Evolutionary conservation across 2,888 invertebrate species (phyloP).

Genomic region (Gortyna flavago): DNA sequence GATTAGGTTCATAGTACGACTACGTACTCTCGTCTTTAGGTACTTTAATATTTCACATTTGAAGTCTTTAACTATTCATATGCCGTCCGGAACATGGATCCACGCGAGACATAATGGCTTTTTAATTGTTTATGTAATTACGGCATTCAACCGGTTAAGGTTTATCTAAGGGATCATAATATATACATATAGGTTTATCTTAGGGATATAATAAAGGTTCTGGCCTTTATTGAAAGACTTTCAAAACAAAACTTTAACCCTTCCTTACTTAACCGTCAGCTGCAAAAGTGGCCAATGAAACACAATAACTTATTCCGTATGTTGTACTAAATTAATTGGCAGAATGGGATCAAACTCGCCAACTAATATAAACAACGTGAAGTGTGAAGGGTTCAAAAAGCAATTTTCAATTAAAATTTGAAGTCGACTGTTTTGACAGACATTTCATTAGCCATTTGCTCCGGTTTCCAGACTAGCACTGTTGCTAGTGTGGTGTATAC

Average conservation of each 20-base stretch:
- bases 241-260: conserved; percentile 12
- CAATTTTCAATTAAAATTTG: conserved; percentile 86
- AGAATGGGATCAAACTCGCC: conserved; percentile 43
- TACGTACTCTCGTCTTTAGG: not conserved
- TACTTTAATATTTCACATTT: conserved; percentile 13
- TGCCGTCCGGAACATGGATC: too few relatives aligned
- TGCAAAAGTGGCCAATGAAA: conserved; percentile 28
- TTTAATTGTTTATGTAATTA: too few relatives aligned
- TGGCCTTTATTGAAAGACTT: conserved; percentile 3
- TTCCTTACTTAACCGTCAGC: not conserved
- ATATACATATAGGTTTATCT: too few relatives aligned
- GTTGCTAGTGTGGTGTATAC: conserved; percentile 47
- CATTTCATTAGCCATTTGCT: conserved; percentile 86
- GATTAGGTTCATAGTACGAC: conserved; percentile 13
- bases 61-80: not conserved
- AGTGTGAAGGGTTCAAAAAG: conserved; percentile 80
- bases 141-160: not conserved
- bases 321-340: conserved; percentile 57
- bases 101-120: too few relatives aligned
- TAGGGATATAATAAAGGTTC: too few relatives aligned
- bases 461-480: conserved; percentile 59
- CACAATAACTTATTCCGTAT: conserved; percentile 36
- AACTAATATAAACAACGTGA: conserved; percentile 70
- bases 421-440: conserved; percentile 83
- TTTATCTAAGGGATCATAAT: not conserved